Conservation (phyloP, 1,140 invertebrate genomes). For the Drosophila trapezifrons region DNA sequence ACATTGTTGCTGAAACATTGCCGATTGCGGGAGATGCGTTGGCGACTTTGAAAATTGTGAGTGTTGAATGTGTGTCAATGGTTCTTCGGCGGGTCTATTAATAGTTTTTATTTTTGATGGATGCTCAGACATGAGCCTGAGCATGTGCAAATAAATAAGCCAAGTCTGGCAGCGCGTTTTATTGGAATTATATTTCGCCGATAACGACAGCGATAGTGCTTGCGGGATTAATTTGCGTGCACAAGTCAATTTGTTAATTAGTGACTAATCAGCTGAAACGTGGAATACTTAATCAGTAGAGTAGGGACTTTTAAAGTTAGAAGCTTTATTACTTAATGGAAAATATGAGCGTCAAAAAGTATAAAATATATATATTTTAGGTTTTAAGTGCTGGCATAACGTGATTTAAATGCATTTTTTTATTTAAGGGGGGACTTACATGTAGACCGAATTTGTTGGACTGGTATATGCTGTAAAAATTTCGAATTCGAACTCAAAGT, state of each 20-base stretch:
- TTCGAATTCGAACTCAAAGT: too few species aligned
- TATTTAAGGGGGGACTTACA: too few species aligned
- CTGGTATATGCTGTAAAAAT: too few species aligned
- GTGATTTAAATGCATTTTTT: too few species aligned
- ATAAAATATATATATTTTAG: too few species aligned
- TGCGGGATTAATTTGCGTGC: slow-evolving; percentile 20
- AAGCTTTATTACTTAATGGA: neutral
- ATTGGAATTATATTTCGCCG: slow-evolving; percentile 3
- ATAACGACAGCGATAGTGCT: slow-evolving; percentile 22
- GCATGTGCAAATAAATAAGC: slow-evolving; percentile 7
- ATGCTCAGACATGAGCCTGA: slow-evolving; percentile 14
- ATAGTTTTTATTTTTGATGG: slow-evolving; percentile 35
- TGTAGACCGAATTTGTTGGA: too few species aligned
- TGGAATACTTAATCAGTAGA: neutral
- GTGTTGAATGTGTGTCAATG: slow-evolving; percentile 37
- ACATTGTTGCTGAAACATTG: slow-evolving; percentile 49
- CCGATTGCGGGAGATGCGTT: slow-evolving; percentile 13
- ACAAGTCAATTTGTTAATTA: slow-evolving; percentile 26
- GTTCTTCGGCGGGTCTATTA: slow-evolving; percentile 29
- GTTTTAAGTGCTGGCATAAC: too few species aligned
- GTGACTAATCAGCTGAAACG: slow-evolving; percentile 19
- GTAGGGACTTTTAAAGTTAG: neutral
- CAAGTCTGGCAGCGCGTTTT: neutral
- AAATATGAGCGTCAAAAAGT: too few species aligned
- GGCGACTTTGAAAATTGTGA: slow-evolving; percentile 15